Evolutionary conservation across 2,888 invertebrate species (phyloP), one percentile per base, ranked within the genome.

Genomic region (Eurytoma adleriae): DNA sequence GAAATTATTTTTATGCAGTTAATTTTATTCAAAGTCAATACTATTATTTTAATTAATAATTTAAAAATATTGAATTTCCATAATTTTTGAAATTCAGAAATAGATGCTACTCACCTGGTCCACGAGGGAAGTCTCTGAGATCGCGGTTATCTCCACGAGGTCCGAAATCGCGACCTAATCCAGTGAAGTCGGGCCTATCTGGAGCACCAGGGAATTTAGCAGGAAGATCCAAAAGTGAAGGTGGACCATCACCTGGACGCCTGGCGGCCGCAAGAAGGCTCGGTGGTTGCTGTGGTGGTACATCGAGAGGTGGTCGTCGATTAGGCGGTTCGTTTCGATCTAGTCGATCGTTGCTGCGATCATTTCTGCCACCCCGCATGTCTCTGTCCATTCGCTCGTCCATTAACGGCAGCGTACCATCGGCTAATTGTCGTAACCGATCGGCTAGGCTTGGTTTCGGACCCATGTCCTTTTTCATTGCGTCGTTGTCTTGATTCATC

Each of bases 371-470:
- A n/a, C 86, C 82, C 1, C 88, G 89, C 81, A 89, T 87, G 50
- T 86, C 86, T 16, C 86, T 82, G 3, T 88, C 89, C 16, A 89
- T 87, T 18, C 90, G 86, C 14, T 83, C 83, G 67, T 90, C 90
- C 52, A 89, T 89, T 1, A 90, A 56, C 0, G 89, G 89, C 62
- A 90, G 80, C 7, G 89, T 90, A 1, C 91, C 91, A 76, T 91
- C 91, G 0, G 91, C 91, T 18, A 91, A 82, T 75, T 90, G 91
- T 7, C 91, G 86, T 3, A 91, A 81, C 16, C 91, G 86, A 30
- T 91, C 91, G 0, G 91, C 89, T 2, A 91, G 86, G 62, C 90
- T 90, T 2, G 87, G 88, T 81, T 91, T 91, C 54, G 86, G 84
- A 1, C 68, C 79, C 27, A 68, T 68, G 1, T 90, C 89, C 64